Conservation (phyloP, 2,797 vertebrate species). For the Cirrhinus molitorella region DNA sequence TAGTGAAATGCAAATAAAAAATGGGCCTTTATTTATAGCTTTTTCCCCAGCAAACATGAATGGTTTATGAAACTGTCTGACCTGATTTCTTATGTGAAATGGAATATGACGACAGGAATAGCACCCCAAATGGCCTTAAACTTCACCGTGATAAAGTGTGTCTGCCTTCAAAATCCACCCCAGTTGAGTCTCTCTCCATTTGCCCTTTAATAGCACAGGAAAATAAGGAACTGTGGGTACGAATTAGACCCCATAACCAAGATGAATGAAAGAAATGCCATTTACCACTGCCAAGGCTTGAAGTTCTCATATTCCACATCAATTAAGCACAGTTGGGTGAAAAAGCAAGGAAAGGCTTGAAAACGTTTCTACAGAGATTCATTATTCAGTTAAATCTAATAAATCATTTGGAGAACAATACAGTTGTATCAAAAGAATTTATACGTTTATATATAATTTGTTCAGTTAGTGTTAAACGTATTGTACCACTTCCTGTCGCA, state of each 20-base stretch:
- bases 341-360: constrained; percentile 11
- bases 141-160: constrained; percentile 61
- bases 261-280: constrained; percentile 52
- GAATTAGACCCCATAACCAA: constrained; percentile 55
- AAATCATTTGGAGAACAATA: background rate
- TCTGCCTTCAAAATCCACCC: constrained; percentile 55
- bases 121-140: constrained; percentile 55
- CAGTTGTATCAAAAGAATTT: background rate
- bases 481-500: constrained; percentile 2
- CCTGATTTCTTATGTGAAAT: constrained; percentile 57
- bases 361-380: background rate
- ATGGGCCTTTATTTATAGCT: constrained; percentile 36
- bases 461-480: too few relatives aligned
- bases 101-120: constrained; percentile 53
- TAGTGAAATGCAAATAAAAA: constrained; percentile 29
- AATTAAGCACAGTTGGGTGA: constrained; percentile 38
- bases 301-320: constrained; percentile 42
- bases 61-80: constrained; percentile 58
- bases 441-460: background rate
- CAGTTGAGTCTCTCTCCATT: constrained; percentile 58
- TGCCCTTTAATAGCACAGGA: constrained; percentile 59
- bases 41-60: constrained; percentile 18
- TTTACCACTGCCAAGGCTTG: constrained; percentile 32
- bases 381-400: background rate
- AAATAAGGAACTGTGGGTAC: constrained; percentile 53